phyloP scores from a whole-genome alignment of 37 sponge, comb jelly and placozoan species.

The Diacarnus erythraeanus region DNA sequence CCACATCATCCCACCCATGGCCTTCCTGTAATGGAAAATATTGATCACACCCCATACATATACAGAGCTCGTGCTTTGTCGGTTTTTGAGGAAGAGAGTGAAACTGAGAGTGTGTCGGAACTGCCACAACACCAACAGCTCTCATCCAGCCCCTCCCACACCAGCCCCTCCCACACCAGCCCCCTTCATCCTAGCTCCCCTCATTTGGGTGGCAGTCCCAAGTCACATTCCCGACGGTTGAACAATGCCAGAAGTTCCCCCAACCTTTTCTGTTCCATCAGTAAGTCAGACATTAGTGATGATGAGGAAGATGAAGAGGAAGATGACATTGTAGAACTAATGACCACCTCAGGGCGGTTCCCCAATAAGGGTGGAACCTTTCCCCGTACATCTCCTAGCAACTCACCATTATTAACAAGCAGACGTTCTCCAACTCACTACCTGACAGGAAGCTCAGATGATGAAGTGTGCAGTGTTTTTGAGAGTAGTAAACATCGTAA shows the following conservation, averaged over 20 bases:
- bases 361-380: constrained; percentile 35
- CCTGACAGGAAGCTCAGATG: constrained; percentile 68
- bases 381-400: constrained; percentile 51
- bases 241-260: constrained; percentile 37
- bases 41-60: constrained; percentile 16
- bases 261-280: constrained; percentile 10
- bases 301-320: constrained; percentile 69
- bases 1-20: not conserved
- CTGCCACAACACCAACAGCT: not conserved
- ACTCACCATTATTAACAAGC: constrained; percentile 67
- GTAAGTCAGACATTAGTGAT: constrained; percentile 74
- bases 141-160: constrained; percentile 6
- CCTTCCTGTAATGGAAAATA: constrained; percentile 10
- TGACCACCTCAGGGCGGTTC: constrained; percentile 63
- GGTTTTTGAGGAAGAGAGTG: constrained; percentile 77
- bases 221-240: constrained; percentile 39
- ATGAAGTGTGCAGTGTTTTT: constrained; percentile 36
- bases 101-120: constrained; percentile 45
- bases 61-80: constrained; percentile 37
- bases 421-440: constrained; percentile 65
- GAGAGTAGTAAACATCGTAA: constrained; percentile 14
- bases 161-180: constrained; percentile 8
- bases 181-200: constrained; percentile 10
- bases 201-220: constrained; percentile 15
- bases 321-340: constrained; percentile 75